Evolutionary conservation across 2,888 invertebrate species (phyloP), one percentile per base, ranked within the genome.

Genomic region (Pristionchus exspectatus): DNA sequence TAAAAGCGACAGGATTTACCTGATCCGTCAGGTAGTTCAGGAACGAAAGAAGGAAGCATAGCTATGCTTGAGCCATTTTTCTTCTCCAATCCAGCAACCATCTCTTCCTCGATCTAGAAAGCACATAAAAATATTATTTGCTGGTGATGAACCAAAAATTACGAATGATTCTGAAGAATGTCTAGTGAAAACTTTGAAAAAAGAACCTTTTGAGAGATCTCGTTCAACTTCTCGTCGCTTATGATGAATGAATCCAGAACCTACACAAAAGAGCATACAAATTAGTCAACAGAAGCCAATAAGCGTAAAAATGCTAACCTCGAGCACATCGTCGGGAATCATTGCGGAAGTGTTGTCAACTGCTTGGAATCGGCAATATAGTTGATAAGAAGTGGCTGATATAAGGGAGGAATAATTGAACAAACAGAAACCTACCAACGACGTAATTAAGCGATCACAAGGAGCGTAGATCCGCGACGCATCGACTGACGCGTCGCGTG

Each of bases 31-130:
- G 95, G 95, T n/a, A 95, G 89, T 14, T 93, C 94, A 0, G 95
- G 95, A n/a, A 95, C 94, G 90, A 92, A 95, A n/a, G 94, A 93
- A 24, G 95, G 95, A 77, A 95, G 90, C 95, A 95, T 95, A 18
- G 95, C 94, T 56, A 95, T 93, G 2, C 93, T 93, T 10, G 94
- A 93, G 9, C 91, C 93, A 56, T 69, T 66, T 14, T 90, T 91
- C 59, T 90, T 63, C 83, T 91, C 90, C 24, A 93, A 90, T n/a
- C 93, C 93, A 33, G 90, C 88, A 30, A 83, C 69, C 88, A 94
- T 92, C 84, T 94, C 94, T 21, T 59, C 88, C 30, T 91, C 89
- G 33, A 93, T 92, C 84, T 93, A 91, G 38, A 72, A 72, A n/a
- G 14, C 5, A 9, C 12, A 44, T 38, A 24, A 27, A 18, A 44